Evolutionary conservation across 1,140 invertebrate species (phyloP).

Genomic region (Anoplophora glabripennis): DNA sequence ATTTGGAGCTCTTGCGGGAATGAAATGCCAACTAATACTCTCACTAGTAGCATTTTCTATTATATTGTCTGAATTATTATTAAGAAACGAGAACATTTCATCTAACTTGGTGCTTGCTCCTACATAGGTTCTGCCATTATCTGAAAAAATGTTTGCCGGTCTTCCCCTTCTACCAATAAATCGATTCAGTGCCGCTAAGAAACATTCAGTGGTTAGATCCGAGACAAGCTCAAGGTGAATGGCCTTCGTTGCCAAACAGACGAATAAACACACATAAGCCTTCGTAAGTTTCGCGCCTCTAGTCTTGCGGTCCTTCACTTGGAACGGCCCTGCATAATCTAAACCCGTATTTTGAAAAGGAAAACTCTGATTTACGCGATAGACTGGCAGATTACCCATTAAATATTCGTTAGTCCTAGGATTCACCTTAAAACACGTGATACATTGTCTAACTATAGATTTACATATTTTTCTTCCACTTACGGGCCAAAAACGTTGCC

Average conservation of each 20-base stretch:
- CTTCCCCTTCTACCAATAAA: conserved; percentile 35
- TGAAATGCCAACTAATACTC: conserved; percentile 44
- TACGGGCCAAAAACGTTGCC: conserved; percentile 7
- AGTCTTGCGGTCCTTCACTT: too few species aligned
- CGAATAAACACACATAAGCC: too few species aligned
- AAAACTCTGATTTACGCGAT: conserved; percentile 6
- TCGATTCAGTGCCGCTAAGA: conserved; percentile 32
- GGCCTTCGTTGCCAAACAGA: too few species aligned
- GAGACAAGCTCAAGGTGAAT: conserved; percentile 38
- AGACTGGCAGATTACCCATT: conserved; percentile 23
- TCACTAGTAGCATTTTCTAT: conserved; percentile 33
- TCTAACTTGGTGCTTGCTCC: conserved; percentile 24
- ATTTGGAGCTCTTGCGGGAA: conserved; percentile 19
- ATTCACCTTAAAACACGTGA: conserved; percentile 14
- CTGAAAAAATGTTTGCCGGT: conserved; percentile 28
- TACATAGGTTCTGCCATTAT: conserved; percentile 38
- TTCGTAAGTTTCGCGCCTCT: too few species aligned
- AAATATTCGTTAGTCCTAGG: conserved; percentile 1
- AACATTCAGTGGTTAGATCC: conserved; percentile 27
- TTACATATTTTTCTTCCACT: conserved; percentile 25
- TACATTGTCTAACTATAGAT: conserved; percentile 17
- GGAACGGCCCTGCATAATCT: too few species aligned
- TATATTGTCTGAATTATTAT: conserved; percentile 45
- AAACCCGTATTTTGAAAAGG: conserved; percentile 23
- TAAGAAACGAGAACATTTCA: conserved; percentile 43